Percentiles rank a stretch among this genome's conserved stretches.
These are phyloP conservation scores for Antigone vipio DNA, from an alignment of 2,113 vertebrate genomes.

Conservation along the genomic window DNA sequence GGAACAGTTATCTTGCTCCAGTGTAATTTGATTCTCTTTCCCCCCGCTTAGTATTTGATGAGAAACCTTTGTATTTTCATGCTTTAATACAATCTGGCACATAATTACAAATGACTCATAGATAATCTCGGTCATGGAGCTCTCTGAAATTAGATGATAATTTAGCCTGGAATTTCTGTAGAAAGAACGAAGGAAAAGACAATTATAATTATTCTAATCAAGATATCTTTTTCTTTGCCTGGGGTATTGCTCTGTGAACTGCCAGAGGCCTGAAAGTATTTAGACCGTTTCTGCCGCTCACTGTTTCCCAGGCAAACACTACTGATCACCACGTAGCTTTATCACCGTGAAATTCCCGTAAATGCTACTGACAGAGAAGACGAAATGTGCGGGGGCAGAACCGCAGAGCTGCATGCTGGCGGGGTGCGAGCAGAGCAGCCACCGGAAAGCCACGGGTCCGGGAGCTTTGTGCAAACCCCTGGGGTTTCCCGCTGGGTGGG, in stretches of 20 bases:
- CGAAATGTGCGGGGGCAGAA: background rate
- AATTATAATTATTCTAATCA: conserved; percentile 77
- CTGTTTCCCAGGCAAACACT: conserved; percentile 36
- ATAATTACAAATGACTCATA: conserved; percentile 76
- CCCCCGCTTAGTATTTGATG: conserved; percentile 56
- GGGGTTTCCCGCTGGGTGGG: background rate
- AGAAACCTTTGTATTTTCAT: conserved; percentile 73
- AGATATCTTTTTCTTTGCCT: conserved; percentile 70
- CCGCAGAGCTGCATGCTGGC: background rate
- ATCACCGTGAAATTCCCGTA: background rate
- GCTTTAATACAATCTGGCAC: conserved; percentile 77
- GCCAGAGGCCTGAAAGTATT: conserved; percentile 59
- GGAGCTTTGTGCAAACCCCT: background rate
- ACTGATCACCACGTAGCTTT: background rate
- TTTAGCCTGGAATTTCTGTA: conserved; percentile 71
- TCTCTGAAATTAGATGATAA: conserved; percentile 77
- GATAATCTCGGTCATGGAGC: conserved; percentile 74
- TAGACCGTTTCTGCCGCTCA: conserved; percentile 41
- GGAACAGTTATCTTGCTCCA: conserved; percentile 59
- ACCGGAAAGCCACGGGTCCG: rapidly evolving
- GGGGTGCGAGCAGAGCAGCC: background rate
- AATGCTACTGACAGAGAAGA: background rate
- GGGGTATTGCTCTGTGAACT: conserved; percentile 54
- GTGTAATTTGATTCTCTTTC: conserved; percentile 62
- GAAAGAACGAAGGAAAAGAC: conserved; percentile 69